Percentiles rank a stretch among this genome's conserved stretches.
These are phyloP conservation scores for Drosophila teissieri DNA, from an alignment of 1,140 invertebrate species.

Conservation along the genomic window DNA sequence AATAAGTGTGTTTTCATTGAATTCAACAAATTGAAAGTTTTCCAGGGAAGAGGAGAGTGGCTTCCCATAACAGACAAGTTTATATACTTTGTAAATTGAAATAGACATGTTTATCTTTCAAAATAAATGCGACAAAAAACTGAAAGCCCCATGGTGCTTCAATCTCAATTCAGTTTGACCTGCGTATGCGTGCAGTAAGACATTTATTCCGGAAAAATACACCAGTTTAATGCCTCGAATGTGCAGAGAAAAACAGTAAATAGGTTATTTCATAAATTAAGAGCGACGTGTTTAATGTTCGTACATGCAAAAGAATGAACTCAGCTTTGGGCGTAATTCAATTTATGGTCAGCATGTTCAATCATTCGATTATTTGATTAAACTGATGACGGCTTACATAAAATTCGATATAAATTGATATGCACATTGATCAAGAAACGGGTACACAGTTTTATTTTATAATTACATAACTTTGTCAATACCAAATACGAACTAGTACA, in stretches of 20 bases:
- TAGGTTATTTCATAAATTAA: conserved; percentile 4
- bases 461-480: not conserved
- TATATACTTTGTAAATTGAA: not conserved
- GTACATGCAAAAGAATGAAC: not conserved
- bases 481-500: no score
- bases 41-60: no score
- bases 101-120: not conserved
- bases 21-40: no score
- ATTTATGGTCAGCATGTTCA: not conserved
- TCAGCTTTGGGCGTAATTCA: not conserved
- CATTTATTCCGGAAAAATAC: not conserved
- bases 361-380: not conserved
- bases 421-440: not conserved
- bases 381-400: not conserved
- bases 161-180: not conserved
- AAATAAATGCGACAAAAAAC: not conserved
- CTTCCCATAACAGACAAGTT: not conserved
- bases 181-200: not conserved
- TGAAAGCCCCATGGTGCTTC: not conserved
- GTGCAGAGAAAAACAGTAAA: not conserved
- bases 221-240: not conserved
- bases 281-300: conserved; percentile 1
- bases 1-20: no score
- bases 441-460: no score
- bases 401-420: conserved; percentile 1